Evolutionary conservation across 2,113 vertebrate genomes (phyloP).

Genomic region (Melanerpes formicivorus): DNA sequence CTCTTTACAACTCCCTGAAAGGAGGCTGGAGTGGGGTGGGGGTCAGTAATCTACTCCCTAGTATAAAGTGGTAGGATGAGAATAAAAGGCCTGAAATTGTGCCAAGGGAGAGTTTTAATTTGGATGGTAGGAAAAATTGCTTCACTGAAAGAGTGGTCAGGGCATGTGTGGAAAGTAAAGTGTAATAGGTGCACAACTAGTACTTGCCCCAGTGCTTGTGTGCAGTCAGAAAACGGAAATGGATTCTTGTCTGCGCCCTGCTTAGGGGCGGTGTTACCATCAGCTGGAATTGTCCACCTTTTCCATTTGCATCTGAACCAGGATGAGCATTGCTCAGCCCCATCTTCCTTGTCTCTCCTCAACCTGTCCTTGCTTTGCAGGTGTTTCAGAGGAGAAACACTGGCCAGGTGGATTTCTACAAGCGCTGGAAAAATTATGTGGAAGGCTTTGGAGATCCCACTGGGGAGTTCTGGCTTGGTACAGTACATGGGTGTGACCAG

Average conservation of each 20-base stretch:
- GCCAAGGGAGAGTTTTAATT: too few relatives aligned
- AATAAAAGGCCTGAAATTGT: too few relatives aligned
- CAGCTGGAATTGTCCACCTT: background rate
- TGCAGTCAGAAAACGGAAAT: background rate
- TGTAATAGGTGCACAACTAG: background rate
- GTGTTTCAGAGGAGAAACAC: slow-evolving; percentile 87
- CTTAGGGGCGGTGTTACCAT: background rate
- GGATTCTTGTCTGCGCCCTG: background rate
- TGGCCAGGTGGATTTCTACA: slow-evolving; percentile 89
- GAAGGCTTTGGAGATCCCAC: slow-evolving; percentile 88
- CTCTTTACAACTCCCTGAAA: too few relatives aligned
- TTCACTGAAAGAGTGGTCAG: too few relatives aligned
- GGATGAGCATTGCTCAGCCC: background rate
- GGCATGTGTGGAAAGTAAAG: background rate
- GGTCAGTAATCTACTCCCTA: too few relatives aligned
- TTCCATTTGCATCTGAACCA: accelerated
- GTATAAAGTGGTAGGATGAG: too few relatives aligned
- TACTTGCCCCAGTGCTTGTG: background rate
- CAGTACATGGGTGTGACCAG: background rate
- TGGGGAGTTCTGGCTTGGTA: slow-evolving; percentile 93
- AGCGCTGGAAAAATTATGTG: slow-evolving; percentile 86
- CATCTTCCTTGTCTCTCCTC: background rate
- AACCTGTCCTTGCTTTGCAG: slow-evolving; percentile 61
- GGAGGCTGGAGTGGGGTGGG: too few relatives aligned
- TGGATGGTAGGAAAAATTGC: too few relatives aligned